A percentile compares a stretch with the other conserved stretches of the same genome.
These are phyloP conservation scores for Rostratula benghalensis DNA, from an alignment of 2,113 vertebrate genomes.

Conservation along the genomic window DNA sequence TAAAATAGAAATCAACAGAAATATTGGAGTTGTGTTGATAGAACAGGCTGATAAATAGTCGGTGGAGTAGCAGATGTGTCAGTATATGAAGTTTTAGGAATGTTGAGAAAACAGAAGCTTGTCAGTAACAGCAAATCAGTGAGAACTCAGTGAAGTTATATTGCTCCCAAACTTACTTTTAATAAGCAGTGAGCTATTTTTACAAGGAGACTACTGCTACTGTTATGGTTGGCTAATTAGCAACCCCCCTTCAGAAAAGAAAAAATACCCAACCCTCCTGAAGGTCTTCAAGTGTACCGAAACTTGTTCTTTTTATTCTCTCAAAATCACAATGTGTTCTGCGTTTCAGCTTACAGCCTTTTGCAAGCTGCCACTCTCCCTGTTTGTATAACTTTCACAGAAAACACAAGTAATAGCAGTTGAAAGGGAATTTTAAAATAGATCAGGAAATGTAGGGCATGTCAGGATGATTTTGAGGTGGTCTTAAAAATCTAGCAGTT, in stretches of 20 bases:
- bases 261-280: not conserved
- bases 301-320: not conserved
- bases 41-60: not conserved
- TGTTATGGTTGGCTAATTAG: not conserved
- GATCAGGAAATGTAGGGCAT: not conserved
- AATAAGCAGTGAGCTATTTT: not conserved
- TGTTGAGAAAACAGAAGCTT: not conserved
- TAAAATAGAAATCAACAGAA: not conserved
- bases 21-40: not conserved
- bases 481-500: not conserved
- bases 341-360: not conserved
- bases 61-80: not conserved
- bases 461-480: constrained; percentile 12
- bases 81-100: not conserved
- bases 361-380: not conserved
- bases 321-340: not conserved
- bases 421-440: constrained; percentile 36
- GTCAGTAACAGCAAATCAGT: not conserved
- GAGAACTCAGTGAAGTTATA: not conserved
- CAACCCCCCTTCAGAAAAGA: not conserved
- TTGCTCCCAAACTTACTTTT: not conserved
- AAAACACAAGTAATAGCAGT: not conserved
- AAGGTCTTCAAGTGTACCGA: not conserved
- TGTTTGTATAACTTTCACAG: not conserved
- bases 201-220: not conserved